These are phyloP conservation scores for Pelodiscus sinensis DNA, from an alignment of 2,113 vertebrate genomes.

Conservation along the genomic window DNA sequence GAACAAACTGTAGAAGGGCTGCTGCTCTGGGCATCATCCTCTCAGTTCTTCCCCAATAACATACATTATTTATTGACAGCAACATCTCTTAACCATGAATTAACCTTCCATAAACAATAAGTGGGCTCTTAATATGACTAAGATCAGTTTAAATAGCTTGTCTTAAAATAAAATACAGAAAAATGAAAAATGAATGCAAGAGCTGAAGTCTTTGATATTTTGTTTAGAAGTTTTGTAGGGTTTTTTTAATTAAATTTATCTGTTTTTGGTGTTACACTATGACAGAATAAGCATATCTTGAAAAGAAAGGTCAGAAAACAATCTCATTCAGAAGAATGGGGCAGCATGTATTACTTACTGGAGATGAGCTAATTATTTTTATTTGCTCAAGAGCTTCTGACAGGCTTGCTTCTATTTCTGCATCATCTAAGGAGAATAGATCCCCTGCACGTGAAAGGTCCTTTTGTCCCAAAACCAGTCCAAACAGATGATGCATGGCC, in stretches of 20 bases:
- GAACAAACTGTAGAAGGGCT: not conserved
- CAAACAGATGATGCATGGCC: slow-evolving; percentile 93
- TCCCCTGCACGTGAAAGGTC: slow-evolving; percentile 95
- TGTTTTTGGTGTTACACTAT: not conserved
- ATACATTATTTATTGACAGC: not conserved
- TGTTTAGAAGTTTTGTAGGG: not conserved
- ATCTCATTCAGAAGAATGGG: not conserved
- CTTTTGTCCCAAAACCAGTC: slow-evolving; percentile 91
- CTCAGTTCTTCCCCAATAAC: not conserved
- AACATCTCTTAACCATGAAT: not conserved
- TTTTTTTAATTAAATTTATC: not conserved
- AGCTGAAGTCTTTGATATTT: not conserved
- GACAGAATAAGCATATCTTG: too few relatives aligned
- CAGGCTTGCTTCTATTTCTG: slow-evolving; percentile 91
- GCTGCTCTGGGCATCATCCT: not conserved
- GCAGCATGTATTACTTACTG: slow-evolving; percentile 76
- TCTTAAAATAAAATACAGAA: not conserved
- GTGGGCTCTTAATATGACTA: not conserved
- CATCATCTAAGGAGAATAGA: slow-evolving; percentile 93
- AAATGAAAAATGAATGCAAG: not conserved
- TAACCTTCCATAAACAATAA: not conserved
- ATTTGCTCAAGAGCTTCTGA: slow-evolving; percentile 95
- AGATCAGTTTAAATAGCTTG: not conserved
- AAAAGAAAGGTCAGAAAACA: too few relatives aligned
- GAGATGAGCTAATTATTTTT: slow-evolving; percentile 91